Percentiles rank a stretch among this genome's conserved stretches.
Conservation (phyloP, 2,797 vertebrate genomes). For the Sebastes steindachneri region DNA sequence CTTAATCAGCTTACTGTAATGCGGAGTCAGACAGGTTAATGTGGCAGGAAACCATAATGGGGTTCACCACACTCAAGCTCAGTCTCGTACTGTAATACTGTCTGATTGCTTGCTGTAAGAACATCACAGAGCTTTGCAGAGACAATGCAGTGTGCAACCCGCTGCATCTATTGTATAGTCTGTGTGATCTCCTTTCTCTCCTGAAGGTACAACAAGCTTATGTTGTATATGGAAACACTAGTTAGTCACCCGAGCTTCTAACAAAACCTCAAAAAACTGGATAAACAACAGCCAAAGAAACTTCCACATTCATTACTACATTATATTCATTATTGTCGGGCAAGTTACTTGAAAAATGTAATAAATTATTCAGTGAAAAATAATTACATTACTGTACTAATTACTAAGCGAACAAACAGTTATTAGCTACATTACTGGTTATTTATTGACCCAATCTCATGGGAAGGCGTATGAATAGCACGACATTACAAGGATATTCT, state of each 20-base stretch:
- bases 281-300: not conserved
- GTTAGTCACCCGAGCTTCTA: not conserved
- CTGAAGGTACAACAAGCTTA: slow-evolving; percentile 55
- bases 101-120: slow-evolving; percentile 20
- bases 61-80: slow-evolving; percentile 35
- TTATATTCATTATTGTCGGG: not conserved
- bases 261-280: slow-evolving; percentile 7
- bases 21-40: slow-evolving; percentile 66
- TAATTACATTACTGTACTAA: not conserved
- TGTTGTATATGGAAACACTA: slow-evolving; percentile 67
- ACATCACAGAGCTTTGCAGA: slow-evolving; percentile 5
- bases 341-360: not conserved
- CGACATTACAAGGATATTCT: too few species aligned
- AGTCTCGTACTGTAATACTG: slow-evolving; percentile 23
- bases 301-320: not conserved
- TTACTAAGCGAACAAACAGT: not conserved
- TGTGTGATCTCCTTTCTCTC: not conserved
- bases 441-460: too few species aligned
- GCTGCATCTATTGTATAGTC: not conserved
- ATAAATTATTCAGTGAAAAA: not conserved
- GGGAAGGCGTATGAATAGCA: too few species aligned
- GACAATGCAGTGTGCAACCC: not conserved
- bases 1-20: slow-evolving; percentile 72
- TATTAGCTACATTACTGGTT: too few species aligned
- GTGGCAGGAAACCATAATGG: slow-evolving; percentile 57